A percentile compares a stretch with the other conserved stretches of the same genome.
phyloP scores from a whole-genome alignment of 2,888 invertebrate genomes.

The Dendrolimus houi region DNA sequence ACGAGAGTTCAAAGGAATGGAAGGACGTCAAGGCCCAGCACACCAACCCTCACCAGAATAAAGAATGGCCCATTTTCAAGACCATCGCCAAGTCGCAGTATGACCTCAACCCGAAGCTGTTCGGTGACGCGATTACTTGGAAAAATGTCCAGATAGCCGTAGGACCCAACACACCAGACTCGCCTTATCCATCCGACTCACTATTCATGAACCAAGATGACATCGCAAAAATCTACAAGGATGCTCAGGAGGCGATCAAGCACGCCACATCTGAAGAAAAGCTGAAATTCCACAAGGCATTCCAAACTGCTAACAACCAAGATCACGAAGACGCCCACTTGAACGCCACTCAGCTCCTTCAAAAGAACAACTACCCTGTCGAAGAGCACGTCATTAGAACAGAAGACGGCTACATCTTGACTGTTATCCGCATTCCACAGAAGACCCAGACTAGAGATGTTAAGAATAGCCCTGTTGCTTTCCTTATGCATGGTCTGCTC shows the following conservation, averaged over 20 bases:
- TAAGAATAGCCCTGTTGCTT: conserved; percentile 51
- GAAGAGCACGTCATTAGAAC: conserved; percentile 56
- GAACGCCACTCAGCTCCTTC: conserved; percentile 47
- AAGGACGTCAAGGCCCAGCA: not conserved
- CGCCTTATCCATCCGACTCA: conserved; percentile 2
- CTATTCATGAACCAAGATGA: conserved; percentile 22
- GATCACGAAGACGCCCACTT: conserved; percentile 29
- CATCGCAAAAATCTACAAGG: conserved; percentile 43
- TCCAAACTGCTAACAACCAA: conserved; percentile 22
- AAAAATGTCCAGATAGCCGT: conserved; percentile 32
- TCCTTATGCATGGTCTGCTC: conserved; percentile 80
- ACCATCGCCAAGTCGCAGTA: conserved; percentile 1
- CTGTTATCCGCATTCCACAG: conserved; percentile 56
- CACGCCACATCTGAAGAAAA: conserved; percentile 42
- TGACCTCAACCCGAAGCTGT: conserved; percentile 5
- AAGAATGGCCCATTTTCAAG: not conserved
- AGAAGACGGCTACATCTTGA: conserved; percentile 61
- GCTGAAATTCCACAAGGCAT: conserved; percentile 35
- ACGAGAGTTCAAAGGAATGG: not conserved
- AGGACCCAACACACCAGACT: conserved; percentile 22
- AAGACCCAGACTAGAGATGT: conserved; percentile 27
- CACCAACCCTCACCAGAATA: not conserved
- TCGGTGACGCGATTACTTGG: conserved; percentile 36
- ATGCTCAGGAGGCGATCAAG: conserved; percentile 45
- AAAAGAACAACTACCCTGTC: conserved; percentile 45